Evolutionary conservation across 2,797 vertebrate genomes (phyloP), one percentile per base, ranked within the genome.

Genomic region (Allochrocebus solatus): DNA sequence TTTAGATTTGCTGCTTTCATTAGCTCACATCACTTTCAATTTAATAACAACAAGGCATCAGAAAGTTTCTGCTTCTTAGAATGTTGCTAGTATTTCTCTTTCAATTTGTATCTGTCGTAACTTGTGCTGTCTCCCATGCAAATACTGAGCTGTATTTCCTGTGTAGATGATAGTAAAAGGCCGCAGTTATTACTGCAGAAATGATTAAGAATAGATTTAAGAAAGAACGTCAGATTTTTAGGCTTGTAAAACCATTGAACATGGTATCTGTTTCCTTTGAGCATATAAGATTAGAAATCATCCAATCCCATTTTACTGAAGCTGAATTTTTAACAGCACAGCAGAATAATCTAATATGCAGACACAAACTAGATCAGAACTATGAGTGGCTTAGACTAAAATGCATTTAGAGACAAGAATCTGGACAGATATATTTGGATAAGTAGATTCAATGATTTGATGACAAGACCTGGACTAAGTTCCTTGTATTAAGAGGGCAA

Each of bases 401-500:
- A 72, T 72, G 17, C 13, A 22, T 59, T 95, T 94, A 78, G 85
- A 82, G 26, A 93, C 19, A 79, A 91, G 83, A 61, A 75, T 80
- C 16, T 81, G 55, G 39, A 91, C 39, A 74, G 22, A 75, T 88
- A 91, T 4, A 30, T 93, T 83, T 95, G 61, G 86, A 83, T 90
- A 89, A 81, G 72, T n/a, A 70, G 11, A 75, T 74, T 43, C 30
- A 91, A 26, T n/a, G 36, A 75, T 79, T 48, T 82, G 48, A 76
- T 79, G 83, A 53, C 36, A 84, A 82, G 39, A 43, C 41, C 61
- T 91, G 21, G 17, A 64, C 36, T 41, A 14, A 72, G 36, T 72
- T 7, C 53, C 48, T 93, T 89, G 39, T 17, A 33, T 89, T 79
- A 93, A 93, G 57, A 87, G 84, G 93, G n/a, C 26, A 83, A 89